A percentile compares a stretch with the other conserved stretches of the same genome.
Conservation (phyloP, 2,113 vertebrate species). For the Corynorhinus townsendii region DNA sequence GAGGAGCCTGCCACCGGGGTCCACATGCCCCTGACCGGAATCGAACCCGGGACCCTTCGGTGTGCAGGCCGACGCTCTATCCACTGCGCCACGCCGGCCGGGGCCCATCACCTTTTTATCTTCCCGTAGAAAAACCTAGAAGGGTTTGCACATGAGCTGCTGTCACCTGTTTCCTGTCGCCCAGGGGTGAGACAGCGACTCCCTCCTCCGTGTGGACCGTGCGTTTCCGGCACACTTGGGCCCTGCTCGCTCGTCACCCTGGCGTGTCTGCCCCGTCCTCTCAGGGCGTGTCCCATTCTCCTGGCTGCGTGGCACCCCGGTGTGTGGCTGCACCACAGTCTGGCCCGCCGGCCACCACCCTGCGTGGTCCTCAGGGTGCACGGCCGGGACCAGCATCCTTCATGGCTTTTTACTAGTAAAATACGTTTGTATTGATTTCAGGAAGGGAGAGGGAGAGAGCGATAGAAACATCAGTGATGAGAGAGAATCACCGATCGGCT, state of each 20-base stretch:
- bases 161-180: accelerated
- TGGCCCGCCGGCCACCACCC: neutral
- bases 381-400: accelerated
- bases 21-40: no score
- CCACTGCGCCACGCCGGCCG: neutral
- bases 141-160: neutral
- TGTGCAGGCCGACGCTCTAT: no score
- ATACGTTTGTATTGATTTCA: no score
- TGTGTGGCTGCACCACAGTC: neutral
- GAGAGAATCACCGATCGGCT: no score
- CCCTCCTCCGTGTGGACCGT: accelerated
- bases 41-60: no score
- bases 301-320: neutral
- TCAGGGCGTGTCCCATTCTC: neutral
- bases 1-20: no score
- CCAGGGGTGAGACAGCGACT: no score
- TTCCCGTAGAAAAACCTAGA: neutral
- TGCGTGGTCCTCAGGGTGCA: accelerated
- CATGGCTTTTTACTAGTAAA: no score
- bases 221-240: accelerated
- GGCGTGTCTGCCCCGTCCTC: no score
- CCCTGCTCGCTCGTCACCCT: neutral
- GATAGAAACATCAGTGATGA: no score
- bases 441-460: no score
- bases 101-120: neutral